Conservation (phyloP, 2,888 invertebrate species). For the Cacoxenus indagator region DNA sequence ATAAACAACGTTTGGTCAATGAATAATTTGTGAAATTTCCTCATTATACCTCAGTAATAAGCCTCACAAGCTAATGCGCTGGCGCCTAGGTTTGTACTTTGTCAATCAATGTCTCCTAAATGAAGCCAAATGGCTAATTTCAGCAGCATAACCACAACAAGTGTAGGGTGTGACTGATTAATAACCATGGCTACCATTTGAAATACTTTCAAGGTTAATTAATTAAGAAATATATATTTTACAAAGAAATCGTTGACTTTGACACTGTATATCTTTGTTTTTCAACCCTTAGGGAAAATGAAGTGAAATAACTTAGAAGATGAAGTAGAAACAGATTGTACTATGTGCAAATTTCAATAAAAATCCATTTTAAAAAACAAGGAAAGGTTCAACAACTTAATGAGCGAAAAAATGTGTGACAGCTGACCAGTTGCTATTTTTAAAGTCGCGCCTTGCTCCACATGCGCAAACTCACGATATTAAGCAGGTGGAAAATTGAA, state of each 20-base stretch:
- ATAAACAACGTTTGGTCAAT: too few relatives aligned
- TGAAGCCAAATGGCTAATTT: too few relatives aligned
- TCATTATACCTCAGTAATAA: too few relatives aligned
- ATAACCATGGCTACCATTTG: background rate
- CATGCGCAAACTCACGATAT: constrained; percentile 20
- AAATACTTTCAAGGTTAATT: background rate
- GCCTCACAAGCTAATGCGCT: too few relatives aligned
- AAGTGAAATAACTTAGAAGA: background rate
- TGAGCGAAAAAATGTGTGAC: background rate
- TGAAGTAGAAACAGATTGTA: background rate
- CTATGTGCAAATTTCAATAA: background rate
- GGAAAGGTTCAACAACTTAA: too few relatives aligned
- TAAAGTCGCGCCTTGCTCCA: background rate
- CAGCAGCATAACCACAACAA: too few relatives aligned
- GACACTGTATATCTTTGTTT: background rate
- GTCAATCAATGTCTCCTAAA: too few relatives aligned
- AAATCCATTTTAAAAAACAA: background rate
- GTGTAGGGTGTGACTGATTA: background rate
- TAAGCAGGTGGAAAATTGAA: constrained; percentile 44
- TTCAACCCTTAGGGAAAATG: background rate
- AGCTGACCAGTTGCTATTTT: background rate
- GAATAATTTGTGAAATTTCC: too few relatives aligned
- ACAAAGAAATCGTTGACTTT: background rate
- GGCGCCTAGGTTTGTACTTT: too few relatives aligned
- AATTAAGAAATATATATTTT: background rate